Base-by-base conservation (phyloP, 2,888 invertebrate genomes). In the Mactromeris polynyma region DNA sequence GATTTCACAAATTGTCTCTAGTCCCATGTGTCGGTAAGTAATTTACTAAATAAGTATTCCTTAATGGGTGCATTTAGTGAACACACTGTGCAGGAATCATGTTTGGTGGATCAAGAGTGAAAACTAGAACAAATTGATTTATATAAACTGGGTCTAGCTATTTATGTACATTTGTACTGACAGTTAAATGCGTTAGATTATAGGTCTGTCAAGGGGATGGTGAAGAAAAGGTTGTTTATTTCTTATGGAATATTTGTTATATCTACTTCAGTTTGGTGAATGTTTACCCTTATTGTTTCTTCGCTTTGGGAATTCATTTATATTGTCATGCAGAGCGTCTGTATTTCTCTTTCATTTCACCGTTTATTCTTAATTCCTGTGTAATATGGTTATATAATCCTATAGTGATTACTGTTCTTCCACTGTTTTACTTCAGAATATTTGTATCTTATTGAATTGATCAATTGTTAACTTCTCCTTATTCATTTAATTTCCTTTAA, bases 1-100 rank as follows among this genome's bases (percentile, higher is more conserved):
- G 73, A 17, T 73, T 73, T 73, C 36, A 73, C 36, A 73, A 73
- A 73, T 36, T 73, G 36, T 73, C 36, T 73, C 33, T 19, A 36
- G 73, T 73, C 73, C 36, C 73, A 73, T 33, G 73, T 73, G 73
- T 73, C 73, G 17, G 33, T 19, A 4, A 36, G 73, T 73, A 73
- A 73, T 73, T 73, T 73, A 73, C 36, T 64, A 26, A 64, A 64
- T 64, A 64, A 64, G 58, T 64, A 64, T 26, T 64, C 26, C 9
- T 26, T 64, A 64, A 64, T 64, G 58, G 58, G 58, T n/a, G 58
- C 58, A 64, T 64, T 64, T 64, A n/a, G 26, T 64, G 58, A 64
- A 26, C 11, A n/a, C 9, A 11, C 9, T 26, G 26, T 21, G 26
- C 6, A 64, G 58, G n/a, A 64, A 7, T n/a, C 26, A 26, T 26